Conservation (phyloP, 2,888 invertebrate species). For the Drosophila kanekoi region DNA sequence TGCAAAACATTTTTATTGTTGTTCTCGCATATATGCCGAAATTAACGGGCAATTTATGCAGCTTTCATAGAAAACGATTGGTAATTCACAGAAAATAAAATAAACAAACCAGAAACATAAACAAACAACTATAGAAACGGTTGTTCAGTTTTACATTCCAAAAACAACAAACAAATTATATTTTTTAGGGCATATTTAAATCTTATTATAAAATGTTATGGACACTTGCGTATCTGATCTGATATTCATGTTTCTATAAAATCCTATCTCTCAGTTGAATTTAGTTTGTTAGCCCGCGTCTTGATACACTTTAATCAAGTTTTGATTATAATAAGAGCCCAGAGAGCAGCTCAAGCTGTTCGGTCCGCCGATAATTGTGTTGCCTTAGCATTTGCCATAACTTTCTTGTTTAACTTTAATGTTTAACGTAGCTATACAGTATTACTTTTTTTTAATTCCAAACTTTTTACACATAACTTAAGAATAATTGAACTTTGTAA, state of each 20-base stretch:
- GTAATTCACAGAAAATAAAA: slow-evolving; percentile 7
- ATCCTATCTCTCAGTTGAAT: not conserved
- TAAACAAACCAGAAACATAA: slow-evolving; percentile 28
- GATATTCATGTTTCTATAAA: not conserved
- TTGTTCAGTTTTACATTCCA: slow-evolving; percentile 2
- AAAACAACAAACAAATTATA: slow-evolving; percentile 2
- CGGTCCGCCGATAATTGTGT: too few relatives aligned
- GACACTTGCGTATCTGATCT: not conserved
- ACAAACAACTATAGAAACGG: not conserved
- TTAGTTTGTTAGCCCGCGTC: not conserved
- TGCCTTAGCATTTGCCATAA: too few relatives aligned
- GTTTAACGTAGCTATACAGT: not conserved
- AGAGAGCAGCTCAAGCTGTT: too few relatives aligned
- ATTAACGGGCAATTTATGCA: slow-evolving; percentile 49
- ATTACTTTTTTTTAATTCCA: slow-evolving; percentile 10
- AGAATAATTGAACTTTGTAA: slow-evolving; percentile 4
- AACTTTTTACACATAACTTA: slow-evolving; percentile 12
- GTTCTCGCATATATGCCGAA: slow-evolving; percentile 53
- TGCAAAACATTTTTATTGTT: slow-evolving; percentile 63
- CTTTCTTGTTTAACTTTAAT: not conserved
- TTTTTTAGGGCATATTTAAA: slow-evolving; percentile 1
- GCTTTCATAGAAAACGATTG: slow-evolving; percentile 4
- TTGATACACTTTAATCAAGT: not conserved
- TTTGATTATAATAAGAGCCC: too few relatives aligned
- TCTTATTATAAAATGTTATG: not conserved